Base-by-base conservation (phyloP, 2,888 invertebrate species). In the Leptopilina syphax region DNA sequence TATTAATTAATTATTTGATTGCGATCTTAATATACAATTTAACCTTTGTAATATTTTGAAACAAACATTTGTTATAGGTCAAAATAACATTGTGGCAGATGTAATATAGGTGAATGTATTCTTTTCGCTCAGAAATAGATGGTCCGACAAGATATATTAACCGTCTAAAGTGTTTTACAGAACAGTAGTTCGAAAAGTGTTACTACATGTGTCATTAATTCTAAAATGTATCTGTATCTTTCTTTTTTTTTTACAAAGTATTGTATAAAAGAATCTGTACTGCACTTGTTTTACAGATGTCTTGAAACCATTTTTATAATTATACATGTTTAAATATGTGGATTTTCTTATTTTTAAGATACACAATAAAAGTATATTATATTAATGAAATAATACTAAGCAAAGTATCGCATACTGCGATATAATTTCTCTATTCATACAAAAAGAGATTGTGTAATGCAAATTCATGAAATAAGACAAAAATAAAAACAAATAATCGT, bases 121-220 rank as follows among this genome's bases (percentile, higher is more conserved):
- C 7, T 57, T 73, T 41, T 57, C 73, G 57, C 34, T 57, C 73
- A 41, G 57, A 73, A 73, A 73, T 57, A 73, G 73, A 57, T 41
- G 73, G 57, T 57, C 73, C 73, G n/a, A 10, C 54, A 73, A 73
- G 50, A 57, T 57, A 54, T 9, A 41, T 57, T 50, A 57, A 13
- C 18, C n/a, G 27, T 13, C 34, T 73, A n/a, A 13, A 57, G 73
- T 73, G 41, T 57, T 73, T 57, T 54, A 57, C 34, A 73, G 57
- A 73, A 73, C 57, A 54, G 34, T 57, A 10, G 57, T 54, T 73
- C 73, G 54, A 73, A 34, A 73, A 57, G 34, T 34, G 27, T 57
- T 57, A 54, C n/a, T 73, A 10, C 57, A 73, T 73, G 57, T 73
- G n/a, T 57, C 73, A 73, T 57, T 73, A 73, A 27, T 73, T 34